phyloP scores from a whole-genome alignment of 2,113 vertebrate species.

The Lepidothrix coronata region DNA sequence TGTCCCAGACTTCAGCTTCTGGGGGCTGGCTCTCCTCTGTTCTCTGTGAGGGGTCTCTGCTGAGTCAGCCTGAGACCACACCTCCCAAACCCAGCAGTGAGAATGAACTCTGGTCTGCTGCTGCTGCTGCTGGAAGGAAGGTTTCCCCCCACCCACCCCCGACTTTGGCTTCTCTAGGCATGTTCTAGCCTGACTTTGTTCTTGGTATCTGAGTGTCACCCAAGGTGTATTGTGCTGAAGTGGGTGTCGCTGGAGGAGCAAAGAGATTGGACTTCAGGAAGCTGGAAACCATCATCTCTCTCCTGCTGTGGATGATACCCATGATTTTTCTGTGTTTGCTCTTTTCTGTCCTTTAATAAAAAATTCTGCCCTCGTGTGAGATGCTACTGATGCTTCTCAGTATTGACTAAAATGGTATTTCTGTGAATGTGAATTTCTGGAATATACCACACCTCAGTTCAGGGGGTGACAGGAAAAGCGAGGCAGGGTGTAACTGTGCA shows the following conservation, averaged over 20 bases:
- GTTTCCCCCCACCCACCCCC: rapidly evolving
- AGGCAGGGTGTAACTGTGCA: neutral
- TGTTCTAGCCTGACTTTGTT: neutral
- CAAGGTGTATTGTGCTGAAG: neutral
- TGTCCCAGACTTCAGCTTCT: neutral
- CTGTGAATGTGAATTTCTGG: conserved; percentile 11
- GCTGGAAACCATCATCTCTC: neutral
- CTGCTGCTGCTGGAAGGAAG: neutral
- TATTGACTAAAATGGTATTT: neutral
- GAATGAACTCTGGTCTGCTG: neutral
- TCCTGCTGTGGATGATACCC: neutral
- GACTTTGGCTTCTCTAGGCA: neutral
- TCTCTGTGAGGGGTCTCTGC: neutral
- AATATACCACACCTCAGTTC: neutral
- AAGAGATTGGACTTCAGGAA: neutral
- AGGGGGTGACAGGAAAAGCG: neutral
- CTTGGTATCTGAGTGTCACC: neutral
- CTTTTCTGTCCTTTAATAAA: neutral
- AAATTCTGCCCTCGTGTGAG: neutral
- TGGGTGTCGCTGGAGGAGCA: rapidly evolving
- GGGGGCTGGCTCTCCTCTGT: neutral
- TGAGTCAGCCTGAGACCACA: neutral
- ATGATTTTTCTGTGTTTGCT: neutral
- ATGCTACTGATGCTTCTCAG: neutral
- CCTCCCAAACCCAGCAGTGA: neutral